These are phyloP conservation scores for Iphiclides podalirius DNA, from an alignment of 2,888 invertebrate genomes.

Conservation along the genomic window DNA sequence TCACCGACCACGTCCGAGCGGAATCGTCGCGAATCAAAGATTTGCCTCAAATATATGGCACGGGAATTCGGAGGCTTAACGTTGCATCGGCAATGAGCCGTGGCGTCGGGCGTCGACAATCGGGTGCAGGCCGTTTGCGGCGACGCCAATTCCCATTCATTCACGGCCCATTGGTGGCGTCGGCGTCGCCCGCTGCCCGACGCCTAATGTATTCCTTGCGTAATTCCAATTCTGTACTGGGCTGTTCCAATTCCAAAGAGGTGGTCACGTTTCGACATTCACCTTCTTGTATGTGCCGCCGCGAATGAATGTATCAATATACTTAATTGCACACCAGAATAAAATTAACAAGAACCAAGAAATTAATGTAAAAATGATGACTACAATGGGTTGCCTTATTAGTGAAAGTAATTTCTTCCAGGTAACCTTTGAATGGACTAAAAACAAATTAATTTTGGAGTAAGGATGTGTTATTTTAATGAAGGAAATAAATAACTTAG, in stretches of 20 bases:
- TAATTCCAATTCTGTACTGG: slow-evolving; percentile 59
- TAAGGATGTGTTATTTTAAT: too few relatives aligned
- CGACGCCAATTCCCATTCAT: slow-evolving; percentile 35
- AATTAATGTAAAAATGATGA: too few relatives aligned
- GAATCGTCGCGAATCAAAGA: slow-evolving; percentile 41
- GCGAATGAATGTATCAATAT: too few relatives aligned
- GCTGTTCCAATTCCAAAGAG: slow-evolving; percentile 6
- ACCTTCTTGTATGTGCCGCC: not conserved
- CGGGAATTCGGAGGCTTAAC: slow-evolving; percentile 53
- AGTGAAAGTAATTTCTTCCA: too few relatives aligned
- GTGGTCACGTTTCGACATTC: not conserved
- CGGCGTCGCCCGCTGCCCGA: slow-evolving; percentile 35
- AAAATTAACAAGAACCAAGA: too few relatives aligned
- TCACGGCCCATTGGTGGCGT: slow-evolving; percentile 21
- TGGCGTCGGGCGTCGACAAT: slow-evolving; percentile 61
- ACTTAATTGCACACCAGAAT: too few relatives aligned
- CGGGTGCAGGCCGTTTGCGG: slow-evolving; percentile 63
- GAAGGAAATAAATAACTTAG: too few relatives aligned
- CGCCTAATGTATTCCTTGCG: slow-evolving; percentile 46
- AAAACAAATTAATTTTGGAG: too few relatives aligned
- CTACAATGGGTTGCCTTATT: too few relatives aligned
- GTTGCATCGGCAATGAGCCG: slow-evolving; percentile 67
- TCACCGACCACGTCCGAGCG: slow-evolving; percentile 36
- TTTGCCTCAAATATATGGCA: slow-evolving; percentile 47
- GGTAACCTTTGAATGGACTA: too few relatives aligned